phyloP scores from a whole-genome alignment of 2,888 invertebrate species.

The Tipula vernalis region DNA sequence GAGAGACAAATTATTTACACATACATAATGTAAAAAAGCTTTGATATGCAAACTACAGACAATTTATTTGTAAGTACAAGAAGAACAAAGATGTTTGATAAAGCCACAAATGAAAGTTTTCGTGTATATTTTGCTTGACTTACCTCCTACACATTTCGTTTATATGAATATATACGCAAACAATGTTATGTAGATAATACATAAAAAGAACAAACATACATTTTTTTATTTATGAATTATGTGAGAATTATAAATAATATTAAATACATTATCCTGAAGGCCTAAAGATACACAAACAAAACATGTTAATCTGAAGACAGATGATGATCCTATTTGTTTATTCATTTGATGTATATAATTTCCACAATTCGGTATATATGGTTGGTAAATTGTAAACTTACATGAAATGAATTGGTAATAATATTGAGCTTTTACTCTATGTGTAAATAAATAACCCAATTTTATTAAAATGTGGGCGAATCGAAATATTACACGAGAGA shows the following conservation, averaged over 20 bases:
- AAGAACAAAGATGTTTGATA: not conserved
- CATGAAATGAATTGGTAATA: constrained; percentile 6
- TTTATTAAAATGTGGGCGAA: no score
- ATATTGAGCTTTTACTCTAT: not conserved
- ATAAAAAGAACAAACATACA: not conserved
- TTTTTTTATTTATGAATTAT: not conserved
- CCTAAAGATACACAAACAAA: not conserved
- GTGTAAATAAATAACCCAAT: not conserved
- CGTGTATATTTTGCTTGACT: not conserved
- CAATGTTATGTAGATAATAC: not conserved
- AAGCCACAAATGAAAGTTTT: not conserved
- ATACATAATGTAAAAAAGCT: not conserved
- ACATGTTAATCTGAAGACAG: constrained; percentile 12
- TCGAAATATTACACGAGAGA: not conserved
- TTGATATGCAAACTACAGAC: not conserved
- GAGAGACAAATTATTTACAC: not conserved
- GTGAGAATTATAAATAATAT: not conserved
- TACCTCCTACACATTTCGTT: not conserved
- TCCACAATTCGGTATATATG: not conserved
- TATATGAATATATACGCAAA: not conserved
- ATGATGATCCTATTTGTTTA: constrained; percentile 11
- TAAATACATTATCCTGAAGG: not conserved
- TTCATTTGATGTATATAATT: not conserved
- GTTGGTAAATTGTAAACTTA: not conserved
- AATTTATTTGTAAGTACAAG: not conserved